Percentiles rank a stretch among this genome's conserved stretches.
Evolutionary conservation across 2,888 invertebrate genomes (phyloP).

Genomic region (Leucozona laternaria): DNA sequence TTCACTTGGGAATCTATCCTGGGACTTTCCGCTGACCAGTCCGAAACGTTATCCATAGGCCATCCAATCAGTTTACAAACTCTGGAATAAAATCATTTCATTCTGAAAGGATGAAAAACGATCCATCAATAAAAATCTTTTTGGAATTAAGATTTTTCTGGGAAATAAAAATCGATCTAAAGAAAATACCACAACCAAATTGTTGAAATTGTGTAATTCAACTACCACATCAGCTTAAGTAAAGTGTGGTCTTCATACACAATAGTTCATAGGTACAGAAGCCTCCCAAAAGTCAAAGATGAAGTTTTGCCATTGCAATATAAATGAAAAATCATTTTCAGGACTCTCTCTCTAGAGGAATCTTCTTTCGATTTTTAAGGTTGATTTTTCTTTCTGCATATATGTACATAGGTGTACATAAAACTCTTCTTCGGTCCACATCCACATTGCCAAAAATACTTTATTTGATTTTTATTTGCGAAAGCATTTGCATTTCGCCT

Average conservation of each 20-base stretch:
- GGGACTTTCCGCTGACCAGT: too few relatives aligned
- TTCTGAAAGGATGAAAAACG: too few relatives aligned
- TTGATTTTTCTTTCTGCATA: constrained; percentile 34
- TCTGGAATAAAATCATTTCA: too few relatives aligned
- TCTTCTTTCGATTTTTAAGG: constrained; percentile 61
- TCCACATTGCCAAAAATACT: constrained; percentile 10
- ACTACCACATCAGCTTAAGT: not conserved
- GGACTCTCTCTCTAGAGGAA: constrained; percentile 25
- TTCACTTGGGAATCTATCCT: too few relatives aligned
- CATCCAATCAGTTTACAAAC: too few relatives aligned
- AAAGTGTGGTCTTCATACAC: not conserved
- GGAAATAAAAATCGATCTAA: too few relatives aligned
- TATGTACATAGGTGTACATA: too few relatives aligned
- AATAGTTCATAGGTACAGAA: not conserved
- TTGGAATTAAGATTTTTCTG: too few relatives aligned
- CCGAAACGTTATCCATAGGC: too few relatives aligned
- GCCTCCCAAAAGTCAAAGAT: constrained; percentile 63
- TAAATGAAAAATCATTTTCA: constrained; percentile 75
- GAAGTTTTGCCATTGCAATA: constrained; percentile 66
- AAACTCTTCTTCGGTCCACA: constrained; percentile 39
- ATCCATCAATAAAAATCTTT: too few relatives aligned
- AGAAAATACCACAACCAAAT: too few relatives aligned
- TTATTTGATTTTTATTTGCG: constrained; percentile 33
- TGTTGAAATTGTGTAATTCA: constrained; percentile 17
- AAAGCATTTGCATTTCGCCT: constrained; percentile 50